These are phyloP conservation scores for Sebastes matsubarae DNA, from an alignment of 2,797 vertebrate genomes.

Conservation along the genomic window DNA sequence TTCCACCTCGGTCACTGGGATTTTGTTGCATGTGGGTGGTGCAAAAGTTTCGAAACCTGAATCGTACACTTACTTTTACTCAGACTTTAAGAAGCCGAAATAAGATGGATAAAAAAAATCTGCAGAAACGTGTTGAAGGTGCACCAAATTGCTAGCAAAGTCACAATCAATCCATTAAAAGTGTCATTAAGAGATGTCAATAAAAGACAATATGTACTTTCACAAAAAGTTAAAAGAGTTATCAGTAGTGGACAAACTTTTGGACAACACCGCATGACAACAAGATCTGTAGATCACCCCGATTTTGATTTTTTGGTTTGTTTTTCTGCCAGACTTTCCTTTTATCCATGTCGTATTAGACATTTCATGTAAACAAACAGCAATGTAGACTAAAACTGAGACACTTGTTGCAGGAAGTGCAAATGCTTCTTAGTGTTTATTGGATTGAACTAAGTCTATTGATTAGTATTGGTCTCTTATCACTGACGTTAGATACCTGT, in stretches of 20 bases:
- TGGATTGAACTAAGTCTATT: neutral
- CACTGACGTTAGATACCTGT: constrained; percentile 8
- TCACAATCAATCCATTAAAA: neutral
- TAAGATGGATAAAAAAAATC: neutral
- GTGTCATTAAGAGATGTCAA: neutral
- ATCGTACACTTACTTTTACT: neutral
- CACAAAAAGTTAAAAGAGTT: neutral
- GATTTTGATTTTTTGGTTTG: neutral
- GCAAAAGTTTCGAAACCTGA: neutral
- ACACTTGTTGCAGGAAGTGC: neutral
- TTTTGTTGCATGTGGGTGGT: constrained; percentile 19
- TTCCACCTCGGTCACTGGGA: neutral
- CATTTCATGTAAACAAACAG: neutral
- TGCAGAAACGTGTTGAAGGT: rapidly evolving
- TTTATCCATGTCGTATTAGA: neutral
- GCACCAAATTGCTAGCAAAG: neutral
- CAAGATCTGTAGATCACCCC: neutral
- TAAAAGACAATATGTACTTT: neutral
- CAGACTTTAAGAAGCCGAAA: neutral
- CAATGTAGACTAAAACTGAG: neutral
- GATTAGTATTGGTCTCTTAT: constrained; percentile 17
- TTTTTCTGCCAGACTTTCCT: constrained; percentile 7
- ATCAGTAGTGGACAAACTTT: neutral
- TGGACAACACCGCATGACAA: neutral
- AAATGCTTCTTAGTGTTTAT: neutral